Conservation (phyloP, 2,113 vertebrate genomes). For the Rhinoptilus africanus region DNA sequence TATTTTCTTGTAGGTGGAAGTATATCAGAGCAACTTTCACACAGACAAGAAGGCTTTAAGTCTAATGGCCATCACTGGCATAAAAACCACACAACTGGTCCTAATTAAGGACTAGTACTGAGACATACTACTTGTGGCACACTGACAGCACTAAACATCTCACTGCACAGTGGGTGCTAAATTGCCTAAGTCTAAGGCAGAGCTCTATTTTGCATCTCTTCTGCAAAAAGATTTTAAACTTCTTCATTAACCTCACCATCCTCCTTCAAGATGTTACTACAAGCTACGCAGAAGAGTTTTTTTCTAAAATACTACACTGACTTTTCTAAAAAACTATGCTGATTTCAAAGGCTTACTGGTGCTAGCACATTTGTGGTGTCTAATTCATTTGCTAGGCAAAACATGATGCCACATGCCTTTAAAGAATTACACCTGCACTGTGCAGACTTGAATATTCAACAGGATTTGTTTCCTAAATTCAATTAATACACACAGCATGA, state of each 20-base stretch:
- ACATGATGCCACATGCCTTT: background rate
- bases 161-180: background rate
- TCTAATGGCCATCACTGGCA: background rate
- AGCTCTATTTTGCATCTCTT: background rate
- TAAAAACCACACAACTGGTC: background rate
- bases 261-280: background rate
- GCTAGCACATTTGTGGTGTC: background rate
- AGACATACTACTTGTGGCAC: background rate
- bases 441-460: background rate
- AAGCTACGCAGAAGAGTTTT: background rate
- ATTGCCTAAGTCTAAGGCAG: background rate
- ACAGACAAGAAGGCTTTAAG: background rate
- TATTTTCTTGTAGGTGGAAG: background rate
- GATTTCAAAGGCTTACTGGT: background rate
- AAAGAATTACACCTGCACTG: background rate
- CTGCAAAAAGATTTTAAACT: background rate
- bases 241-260: background rate
- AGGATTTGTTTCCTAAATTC: background rate
- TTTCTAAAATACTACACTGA: background rate
- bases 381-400: background rate
- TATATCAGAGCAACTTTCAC: background rate
- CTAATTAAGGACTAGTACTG: background rate
- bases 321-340: background rate
- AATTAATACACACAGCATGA: background rate
- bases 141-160: background rate